A percentile compares a stretch with the other conserved stretches of the same genome.
These are phyloP conservation scores for Andrena cerasifolii DNA, from an alignment of 1,140 invertebrate genomes.

Conservation along the genomic window DNA sequence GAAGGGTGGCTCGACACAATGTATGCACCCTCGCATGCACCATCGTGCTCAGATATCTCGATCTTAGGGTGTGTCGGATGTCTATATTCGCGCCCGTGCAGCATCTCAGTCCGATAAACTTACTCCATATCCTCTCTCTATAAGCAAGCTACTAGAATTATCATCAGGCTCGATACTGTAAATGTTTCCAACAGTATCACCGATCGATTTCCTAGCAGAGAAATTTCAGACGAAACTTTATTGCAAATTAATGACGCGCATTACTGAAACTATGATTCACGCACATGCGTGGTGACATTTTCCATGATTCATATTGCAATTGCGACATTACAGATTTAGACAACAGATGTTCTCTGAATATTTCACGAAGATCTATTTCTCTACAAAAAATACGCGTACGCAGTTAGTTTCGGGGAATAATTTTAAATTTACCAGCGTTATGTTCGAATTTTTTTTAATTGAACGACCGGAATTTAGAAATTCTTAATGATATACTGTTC, in stretches of 20 bases:
- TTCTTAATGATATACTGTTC: no score
- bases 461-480: no score
- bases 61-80: slow-evolving; percentile 69
- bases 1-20: slow-evolving; percentile 60
- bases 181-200: neutral
- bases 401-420: no score
- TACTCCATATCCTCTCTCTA: slow-evolving; percentile 45
- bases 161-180: slow-evolving; percentile 9
- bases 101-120: slow-evolving; percentile 68
- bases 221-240: neutral
- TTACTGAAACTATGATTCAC: no score
- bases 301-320: no score
- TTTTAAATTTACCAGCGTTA: no score
- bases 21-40: slow-evolving; percentile 65
- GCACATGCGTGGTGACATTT: no score
- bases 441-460: no score
- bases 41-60: slow-evolving; percentile 58
- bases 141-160: slow-evolving; percentile 43
- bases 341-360: no score
- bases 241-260: neutral
- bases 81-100: slow-evolving; percentile 66
- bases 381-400: no score
- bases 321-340: no score
- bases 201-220: neutral
- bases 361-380: no score